Conservation (phyloP, 2,113 vertebrate species). For the Phodopus roborovskii region DNA sequence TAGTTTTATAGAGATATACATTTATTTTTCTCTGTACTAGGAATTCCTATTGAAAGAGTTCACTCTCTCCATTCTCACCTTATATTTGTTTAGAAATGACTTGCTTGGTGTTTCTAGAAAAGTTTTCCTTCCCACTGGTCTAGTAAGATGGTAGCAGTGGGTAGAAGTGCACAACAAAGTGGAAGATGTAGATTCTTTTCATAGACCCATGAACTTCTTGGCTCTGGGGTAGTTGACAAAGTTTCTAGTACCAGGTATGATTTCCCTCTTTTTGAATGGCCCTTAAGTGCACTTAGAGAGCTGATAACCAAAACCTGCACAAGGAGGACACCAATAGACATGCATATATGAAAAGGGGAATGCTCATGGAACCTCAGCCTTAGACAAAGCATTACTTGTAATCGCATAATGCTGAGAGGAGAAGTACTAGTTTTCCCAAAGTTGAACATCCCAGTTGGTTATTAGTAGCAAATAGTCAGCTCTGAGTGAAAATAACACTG, state of each 20-base stretch:
- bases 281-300: not conserved
- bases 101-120: not conserved
- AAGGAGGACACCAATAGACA: not conserved
- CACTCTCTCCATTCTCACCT: not conserved
- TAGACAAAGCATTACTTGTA: not conserved
- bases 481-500: not conserved
- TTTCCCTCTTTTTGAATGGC: not conserved
- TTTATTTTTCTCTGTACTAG: slow-evolving; percentile 47
- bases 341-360: not conserved
- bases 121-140: not conserved
- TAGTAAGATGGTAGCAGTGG: not conserved
- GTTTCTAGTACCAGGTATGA: not conserved
- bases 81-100: not conserved
- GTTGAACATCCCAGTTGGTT: not conserved
- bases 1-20: slow-evolving; percentile 1
- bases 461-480: not conserved
- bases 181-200: not conserved
- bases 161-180: not conserved
- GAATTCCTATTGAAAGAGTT: not conserved
- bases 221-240: not conserved
- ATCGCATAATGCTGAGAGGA: not conserved
- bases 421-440: not conserved
- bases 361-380: not conserved
- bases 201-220: too few species aligned
- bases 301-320: not conserved